Conservation (phyloP, 2,113 vertebrate genomes). For the Thunnus maccoyii region DNA sequence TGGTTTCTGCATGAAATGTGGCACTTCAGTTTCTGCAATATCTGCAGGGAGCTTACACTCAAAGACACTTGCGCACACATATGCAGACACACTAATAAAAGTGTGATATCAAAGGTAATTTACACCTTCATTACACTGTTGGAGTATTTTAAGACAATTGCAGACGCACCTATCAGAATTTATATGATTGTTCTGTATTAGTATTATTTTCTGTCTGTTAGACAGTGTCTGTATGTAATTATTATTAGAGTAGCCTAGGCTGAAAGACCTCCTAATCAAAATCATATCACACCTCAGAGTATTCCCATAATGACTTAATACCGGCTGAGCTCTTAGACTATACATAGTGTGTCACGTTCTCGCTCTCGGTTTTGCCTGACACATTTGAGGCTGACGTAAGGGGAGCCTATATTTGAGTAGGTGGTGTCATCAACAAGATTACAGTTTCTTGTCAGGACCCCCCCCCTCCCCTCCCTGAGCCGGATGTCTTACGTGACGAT, state of each 20-base stretch:
- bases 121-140: background rate
- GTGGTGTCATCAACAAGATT: conserved; percentile 59
- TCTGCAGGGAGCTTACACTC: background rate
- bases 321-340: conserved; percentile 50
- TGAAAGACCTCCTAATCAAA: conserved; percentile 27
- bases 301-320: conserved; percentile 51
- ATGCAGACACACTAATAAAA: background rate
- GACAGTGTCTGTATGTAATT: background rate
- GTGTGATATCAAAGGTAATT: background rate
- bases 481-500: conserved; percentile 29
- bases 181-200: background rate
- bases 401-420: conserved; percentile 59
- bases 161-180: background rate
- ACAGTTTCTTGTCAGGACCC: conserved; percentile 45
- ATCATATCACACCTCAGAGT: conserved; percentile 32
- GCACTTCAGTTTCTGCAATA: background rate
- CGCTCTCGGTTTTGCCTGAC: conserved; percentile 54
- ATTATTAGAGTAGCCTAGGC: background rate
- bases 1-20: conserved; percentile 20
- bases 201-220: background rate
- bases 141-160: background rate
- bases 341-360: conserved; percentile 58
- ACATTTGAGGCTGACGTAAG: conserved; percentile 62
- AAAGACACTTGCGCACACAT: background rate
- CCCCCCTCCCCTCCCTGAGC: conserved; percentile 20